phyloP scores from a whole-genome alignment of 1,140 invertebrate species.

The Ceratina australensis region DNA sequence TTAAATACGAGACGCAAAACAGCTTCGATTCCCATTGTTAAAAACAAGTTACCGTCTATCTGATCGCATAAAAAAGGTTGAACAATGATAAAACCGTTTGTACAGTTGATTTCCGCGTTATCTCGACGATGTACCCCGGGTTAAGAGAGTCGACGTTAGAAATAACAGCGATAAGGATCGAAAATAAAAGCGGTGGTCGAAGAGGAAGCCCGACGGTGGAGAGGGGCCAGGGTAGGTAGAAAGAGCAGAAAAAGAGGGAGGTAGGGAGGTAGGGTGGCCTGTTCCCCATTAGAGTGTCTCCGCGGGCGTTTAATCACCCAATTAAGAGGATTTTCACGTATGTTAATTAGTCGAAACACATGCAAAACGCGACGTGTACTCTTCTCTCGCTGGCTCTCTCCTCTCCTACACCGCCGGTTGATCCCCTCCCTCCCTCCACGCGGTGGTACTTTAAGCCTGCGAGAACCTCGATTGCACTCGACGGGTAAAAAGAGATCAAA shows the following conservation, averaged over 20 bases:
- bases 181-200: constrained; percentile 28
- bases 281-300: constrained; percentile 65
- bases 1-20: background rate
- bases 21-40: too few species aligned
- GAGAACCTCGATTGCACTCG: constrained; percentile 57
- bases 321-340: constrained; percentile 75
- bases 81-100: too few species aligned
- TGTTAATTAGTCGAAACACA: constrained; percentile 76
- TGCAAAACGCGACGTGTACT: constrained; percentile 66
- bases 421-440: constrained; percentile 32
- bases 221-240: background rate
- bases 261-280: constrained; percentile 15
- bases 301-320: constrained; percentile 70
- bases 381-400: constrained; percentile 9
- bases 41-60: too few species aligned
- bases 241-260: constrained; percentile 16
- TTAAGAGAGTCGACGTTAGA: constrained; percentile 12
- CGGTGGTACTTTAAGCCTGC: constrained; percentile 46
- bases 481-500: constrained; percentile 69
- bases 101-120: too few species aligned
- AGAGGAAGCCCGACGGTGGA: background rate
- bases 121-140: background rate
- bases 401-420: background rate
- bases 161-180: constrained; percentile 33
- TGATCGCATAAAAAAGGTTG: too few species aligned